Base-by-base conservation (phyloP, 1,140 invertebrate species). In the Probaryconus sp. region DNA sequence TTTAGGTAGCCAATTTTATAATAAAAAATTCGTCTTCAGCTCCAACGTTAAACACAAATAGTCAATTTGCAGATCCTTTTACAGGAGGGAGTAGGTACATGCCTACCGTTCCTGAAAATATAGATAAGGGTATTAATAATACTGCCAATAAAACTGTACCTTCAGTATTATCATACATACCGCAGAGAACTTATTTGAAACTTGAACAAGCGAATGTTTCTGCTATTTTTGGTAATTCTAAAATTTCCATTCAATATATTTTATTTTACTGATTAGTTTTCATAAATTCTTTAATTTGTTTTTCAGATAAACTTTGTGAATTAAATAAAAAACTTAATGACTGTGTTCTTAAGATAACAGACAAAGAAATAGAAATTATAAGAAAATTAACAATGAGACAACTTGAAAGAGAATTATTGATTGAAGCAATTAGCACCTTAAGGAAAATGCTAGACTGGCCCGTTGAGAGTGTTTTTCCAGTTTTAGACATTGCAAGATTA, bases 1-100 rank as follows among this genome's bases (percentile, higher is more conserved):
- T 92, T 91, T 87, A 93, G 88, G 90, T 94, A 17, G 96, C 96
- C n/a, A 95, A 97, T 87, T 98, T 98, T 84, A 97, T 99, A 60
- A 90, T 96, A 9, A 94, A 92, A 64, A 98, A 98, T 88, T 85
- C 83, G 45, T 72, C 79, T 40, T 14, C 69, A 24, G 58, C 69
- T 16, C 77, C 82, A 48, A 40, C 72, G 30, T 40, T 81, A 7
- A 83, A 83, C 26, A 80, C 84, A 4, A 86, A 80, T 73, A 80
- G 76, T 63, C 90, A 90, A 51, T 93, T 88, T 81, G 89, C 90
- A 64, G 94, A 96, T 90, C 94, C 94, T 5, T 95, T 95, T 78
- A 96, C 94, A 5, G 94, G 94, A 40, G 91, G 89, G 43, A 92
- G 90, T 31, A 90, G 94, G 33, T 96, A 96, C 79, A 89, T 92